A percentile compares a stretch with the other conserved stretches of the same genome.
Conservation (phyloP, 1,140 invertebrate species). For the Saxidomus purpurata region DNA sequence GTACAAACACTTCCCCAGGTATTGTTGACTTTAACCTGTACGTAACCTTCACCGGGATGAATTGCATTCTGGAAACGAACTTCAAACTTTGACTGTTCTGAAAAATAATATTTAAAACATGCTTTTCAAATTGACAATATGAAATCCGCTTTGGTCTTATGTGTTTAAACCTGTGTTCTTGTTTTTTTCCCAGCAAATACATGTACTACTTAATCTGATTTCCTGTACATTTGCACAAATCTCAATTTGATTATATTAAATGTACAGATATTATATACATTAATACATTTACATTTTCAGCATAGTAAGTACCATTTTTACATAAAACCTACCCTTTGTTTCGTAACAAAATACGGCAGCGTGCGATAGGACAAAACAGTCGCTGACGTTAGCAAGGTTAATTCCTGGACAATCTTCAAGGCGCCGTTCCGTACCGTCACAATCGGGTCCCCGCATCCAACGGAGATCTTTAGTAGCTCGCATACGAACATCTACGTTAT, state of each 20-base stretch:
- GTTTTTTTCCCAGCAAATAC: no score
- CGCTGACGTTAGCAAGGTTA: conserved; percentile 61
- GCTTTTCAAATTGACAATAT: no score
- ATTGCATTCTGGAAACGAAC: conserved; percentile 37
- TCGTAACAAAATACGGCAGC: conserved; percentile 83
- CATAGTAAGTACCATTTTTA: no score
- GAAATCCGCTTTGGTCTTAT: no score
- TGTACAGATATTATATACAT: no score
- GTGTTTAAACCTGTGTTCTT: no score
- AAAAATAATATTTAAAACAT: background rate
- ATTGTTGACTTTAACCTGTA: conserved; percentile 79
- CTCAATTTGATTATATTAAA: no score
- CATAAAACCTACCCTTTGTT: conserved; percentile 86
- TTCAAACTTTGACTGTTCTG: conserved; percentile 27
- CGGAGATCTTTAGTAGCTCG: conserved; percentile 60
- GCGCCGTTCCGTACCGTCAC: conserved; percentile 70
- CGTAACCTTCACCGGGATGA: conserved; percentile 71
- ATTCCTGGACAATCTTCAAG: conserved; percentile 68
- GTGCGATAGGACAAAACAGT: conserved; percentile 67
- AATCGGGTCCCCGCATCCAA: conserved; percentile 73
- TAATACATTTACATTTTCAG: no score
- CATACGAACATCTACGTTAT: conserved; percentile 44
- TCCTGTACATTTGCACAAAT: no score
- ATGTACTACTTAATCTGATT: no score
- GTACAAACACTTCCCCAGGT: conserved; percentile 81